A percentile compares a stretch with the other conserved stretches of the same genome.
phyloP scores from a whole-genome alignment of 2,888 invertebrate species.

The Nebria salina region DNA sequence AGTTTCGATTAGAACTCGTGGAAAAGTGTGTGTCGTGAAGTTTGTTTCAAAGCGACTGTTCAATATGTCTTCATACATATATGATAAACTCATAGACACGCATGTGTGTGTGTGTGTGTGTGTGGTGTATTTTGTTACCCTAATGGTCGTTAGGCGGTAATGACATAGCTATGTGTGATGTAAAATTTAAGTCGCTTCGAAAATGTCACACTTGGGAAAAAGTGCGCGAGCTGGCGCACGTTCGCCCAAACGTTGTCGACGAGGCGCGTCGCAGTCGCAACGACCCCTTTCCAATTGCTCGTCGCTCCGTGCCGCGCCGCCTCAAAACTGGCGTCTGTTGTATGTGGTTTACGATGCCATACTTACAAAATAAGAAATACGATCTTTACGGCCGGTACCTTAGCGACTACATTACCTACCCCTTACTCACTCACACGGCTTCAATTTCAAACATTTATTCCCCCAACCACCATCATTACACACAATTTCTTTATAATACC shows the following conservation, averaged over 20 bases:
- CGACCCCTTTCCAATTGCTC: background rate
- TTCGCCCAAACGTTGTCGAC: conserved; percentile 4
- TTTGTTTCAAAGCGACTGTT: too few species aligned
- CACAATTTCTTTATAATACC: too few species aligned
- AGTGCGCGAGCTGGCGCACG: conserved; percentile 37
- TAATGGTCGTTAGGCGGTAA: conserved; percentile 46
- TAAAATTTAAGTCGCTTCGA: conserved; percentile 58
- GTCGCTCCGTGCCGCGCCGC: background rate
- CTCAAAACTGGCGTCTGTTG: background rate
- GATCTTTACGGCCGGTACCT: background rate
- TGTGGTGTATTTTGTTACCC: conserved; percentile 41
- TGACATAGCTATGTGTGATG: conserved; percentile 48
- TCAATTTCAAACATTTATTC: too few species aligned
- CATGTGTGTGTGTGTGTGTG: conserved; percentile 20
- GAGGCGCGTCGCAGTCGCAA: background rate
- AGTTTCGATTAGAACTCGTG: too few species aligned
- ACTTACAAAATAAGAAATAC: background rate
- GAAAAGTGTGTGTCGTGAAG: too few species aligned
- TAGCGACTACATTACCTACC: too few species aligned
- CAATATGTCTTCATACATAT: background rate
- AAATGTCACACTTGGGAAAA: conserved; percentile 61
- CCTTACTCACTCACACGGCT: too few species aligned
- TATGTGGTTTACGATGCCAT: background rate
- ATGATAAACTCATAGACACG: background rate
- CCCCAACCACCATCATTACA: too few species aligned